Evolutionary conservation across 1,140 invertebrate species (phyloP), one percentile per base, ranked within the genome.

Genomic region (Cheumatopsyche charites): DNA sequence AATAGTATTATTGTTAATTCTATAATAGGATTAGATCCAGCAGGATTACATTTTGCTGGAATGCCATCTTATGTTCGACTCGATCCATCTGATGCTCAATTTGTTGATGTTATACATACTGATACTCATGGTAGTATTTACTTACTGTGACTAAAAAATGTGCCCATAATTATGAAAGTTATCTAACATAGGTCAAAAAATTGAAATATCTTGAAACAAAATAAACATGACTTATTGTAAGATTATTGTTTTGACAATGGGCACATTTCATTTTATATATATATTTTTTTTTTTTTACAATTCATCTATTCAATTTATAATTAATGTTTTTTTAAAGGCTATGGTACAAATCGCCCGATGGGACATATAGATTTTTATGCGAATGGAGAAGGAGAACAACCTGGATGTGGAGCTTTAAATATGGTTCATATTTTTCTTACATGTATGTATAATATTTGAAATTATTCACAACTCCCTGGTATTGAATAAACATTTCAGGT

Each of bases 21-120:
- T 36, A 3, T 73, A 74, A 21, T 42, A 82, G 83, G 81, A 45
- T 75, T 85, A 17, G 85, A 86, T 78, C 84, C 85, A 26, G 82
- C 84, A 3, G 67, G 76, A 5, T 81, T 80, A 2, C 26, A 77
- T 6, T 85, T 81, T 72, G 41, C 74, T 1, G 26, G 67, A 9
- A 71, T 72, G 73, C 72, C 74, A 11, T 71, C 66, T 0, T 70
- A 61, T 13, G 65, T 77, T 1, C 75, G 87, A 25, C 78, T 90
- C 0, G 86, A 88, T 75, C 77, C 79, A 36, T 78, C 75, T 26
- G 87, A 88, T 75, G 87, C 82, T 0, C 12, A 78, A 1, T 84
- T 84, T 66, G 87, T 88, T 0, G 84, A 88, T 77, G 82, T 87
- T 0, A 85, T 90, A 49, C 88, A 90, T 72, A 87, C 88, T 0